Evolutionary conservation across 2,888 invertebrate species (phyloP), one percentile per base, ranked within the genome.

Genomic region (Iselma pallidipennis): DNA sequence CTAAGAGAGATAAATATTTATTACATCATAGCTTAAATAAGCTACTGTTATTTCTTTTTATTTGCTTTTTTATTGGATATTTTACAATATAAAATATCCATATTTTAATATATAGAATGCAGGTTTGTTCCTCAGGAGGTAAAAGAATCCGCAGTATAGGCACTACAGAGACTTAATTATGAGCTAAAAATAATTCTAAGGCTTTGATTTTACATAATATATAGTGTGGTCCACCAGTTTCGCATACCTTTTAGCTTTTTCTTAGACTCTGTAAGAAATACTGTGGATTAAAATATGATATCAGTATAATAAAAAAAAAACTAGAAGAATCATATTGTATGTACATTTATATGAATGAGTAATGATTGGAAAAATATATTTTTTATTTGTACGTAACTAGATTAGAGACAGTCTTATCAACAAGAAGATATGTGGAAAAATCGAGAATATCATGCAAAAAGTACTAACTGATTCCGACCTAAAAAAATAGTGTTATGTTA

Each of bases 251-350:
- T 85, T 80, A 84, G 88, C 85, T 88, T 89, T 89, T 89, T 90
- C 89, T 89, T 89, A 88, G 90, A 87, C 87, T 89, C 90, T 90
- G 89, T 89, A 90, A 89, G 88, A 89, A 89, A 82, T 80, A 81
- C 80, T 81, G 81, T 81, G 81, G 81, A 81, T 81, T 81, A 80
- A 80, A 81, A 81, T 76, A 79, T 74, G 74, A 70, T 75, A 79
- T 80, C 79, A 80, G 78, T 78, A 73, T 69, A 71, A 64, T 63
- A 67, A 59, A 33, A 67, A 59, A 33, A 37, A n/a, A 26, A 52
- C 26, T 37, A 52, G 33, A 42, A 53, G 23, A 33, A 12, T 33
- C 14, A 53, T 14, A 21, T 14, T 31, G 19, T 53, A n/a, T 14
- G 4, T n/a, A 23, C 19, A 49, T 19, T 28, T 23, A 9, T 16